These are phyloP conservation scores for Pteropus rufus DNA, from an alignment of 2,797 vertebrate species.

Conservation along the genomic window DNA sequence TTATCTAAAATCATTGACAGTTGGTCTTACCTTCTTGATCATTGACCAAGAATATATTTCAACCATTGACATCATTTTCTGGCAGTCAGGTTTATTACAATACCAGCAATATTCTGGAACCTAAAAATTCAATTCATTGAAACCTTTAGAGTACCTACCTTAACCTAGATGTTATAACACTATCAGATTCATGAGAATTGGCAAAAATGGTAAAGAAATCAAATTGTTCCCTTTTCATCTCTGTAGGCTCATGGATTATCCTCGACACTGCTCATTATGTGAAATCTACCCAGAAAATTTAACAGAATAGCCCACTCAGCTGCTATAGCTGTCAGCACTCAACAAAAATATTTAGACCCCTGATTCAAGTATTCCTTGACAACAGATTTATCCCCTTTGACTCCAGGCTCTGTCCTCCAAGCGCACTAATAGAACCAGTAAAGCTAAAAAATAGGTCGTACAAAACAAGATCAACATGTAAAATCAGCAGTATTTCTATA, in stretches of 20 bases:
- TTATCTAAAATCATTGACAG: background rate
- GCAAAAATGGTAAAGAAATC: conserved; percentile 1
- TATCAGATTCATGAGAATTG: background rate
- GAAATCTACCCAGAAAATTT: background rate
- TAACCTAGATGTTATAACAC: background rate
- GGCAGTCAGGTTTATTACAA: background rate
- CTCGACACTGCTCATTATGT: background rate
- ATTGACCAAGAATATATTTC: background rate
- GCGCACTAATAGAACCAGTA: too few relatives aligned
- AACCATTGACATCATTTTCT: background rate
- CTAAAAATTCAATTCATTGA: background rate
- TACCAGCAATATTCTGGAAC: background rate
- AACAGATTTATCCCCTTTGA: background rate
- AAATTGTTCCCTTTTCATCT: background rate
- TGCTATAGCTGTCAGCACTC: background rate
- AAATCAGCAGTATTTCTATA: too few relatives aligned
- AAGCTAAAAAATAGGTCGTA: too few relatives aligned
- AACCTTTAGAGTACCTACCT: background rate
- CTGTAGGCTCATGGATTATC: background rate
- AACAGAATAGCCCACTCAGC: background rate
- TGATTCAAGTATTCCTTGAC: background rate
- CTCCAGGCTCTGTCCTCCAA: too few relatives aligned
- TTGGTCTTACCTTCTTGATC: conserved; percentile 24
- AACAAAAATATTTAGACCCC: too few relatives aligned
- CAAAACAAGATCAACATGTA: too few relatives aligned